Conservation (phyloP, 2,888 invertebrate genomes). For the Caenorhabditis zanzibari region DNA sequence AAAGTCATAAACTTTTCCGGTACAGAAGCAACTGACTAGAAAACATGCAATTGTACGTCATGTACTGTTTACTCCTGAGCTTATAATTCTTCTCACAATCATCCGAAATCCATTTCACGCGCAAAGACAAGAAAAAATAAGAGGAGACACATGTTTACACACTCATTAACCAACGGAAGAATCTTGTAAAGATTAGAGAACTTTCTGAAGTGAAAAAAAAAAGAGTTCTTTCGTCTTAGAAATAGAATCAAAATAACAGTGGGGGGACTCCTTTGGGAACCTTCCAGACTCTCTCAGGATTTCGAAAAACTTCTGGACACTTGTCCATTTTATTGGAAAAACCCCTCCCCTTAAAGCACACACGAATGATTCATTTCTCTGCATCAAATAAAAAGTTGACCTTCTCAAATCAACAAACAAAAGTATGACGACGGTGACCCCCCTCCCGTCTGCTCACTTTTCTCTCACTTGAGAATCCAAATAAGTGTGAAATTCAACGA, state of each 20-base stretch:
- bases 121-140: slow-evolving; percentile 1
- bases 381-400: slow-evolving; percentile 38
- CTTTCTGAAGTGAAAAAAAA: slow-evolving; percentile 31
- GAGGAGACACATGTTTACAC: slow-evolving; percentile 37
- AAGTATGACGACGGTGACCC: slow-evolving; percentile 40
- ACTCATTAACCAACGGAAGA: slow-evolving; percentile 19
- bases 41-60: slow-evolving; percentile 56
- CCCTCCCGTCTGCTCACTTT: not conserved
- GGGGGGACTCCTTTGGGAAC: no score
- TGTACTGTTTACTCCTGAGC: slow-evolving; percentile 33
- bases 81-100: slow-evolving; percentile 19
- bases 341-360: slow-evolving; percentile 36
- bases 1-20: not conserved
- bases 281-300: no score
- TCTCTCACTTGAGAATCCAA: slow-evolving; percentile 23
- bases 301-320: not conserved
- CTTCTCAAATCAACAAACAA: slow-evolving; percentile 60
- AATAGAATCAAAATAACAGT: not conserved
- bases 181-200: slow-evolving; percentile 39
- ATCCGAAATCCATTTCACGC: slow-evolving; percentile 54
- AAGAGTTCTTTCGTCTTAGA: slow-evolving; percentile 5
- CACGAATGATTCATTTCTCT: slow-evolving; percentile 45
- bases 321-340: slow-evolving; percentile 36
- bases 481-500: slow-evolving; percentile 55
- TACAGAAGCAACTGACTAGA: not conserved